These are phyloP conservation scores for Sphecodes monilicornis DNA, from an alignment of 2,888 invertebrate species.

Conservation along the genomic window DNA sequence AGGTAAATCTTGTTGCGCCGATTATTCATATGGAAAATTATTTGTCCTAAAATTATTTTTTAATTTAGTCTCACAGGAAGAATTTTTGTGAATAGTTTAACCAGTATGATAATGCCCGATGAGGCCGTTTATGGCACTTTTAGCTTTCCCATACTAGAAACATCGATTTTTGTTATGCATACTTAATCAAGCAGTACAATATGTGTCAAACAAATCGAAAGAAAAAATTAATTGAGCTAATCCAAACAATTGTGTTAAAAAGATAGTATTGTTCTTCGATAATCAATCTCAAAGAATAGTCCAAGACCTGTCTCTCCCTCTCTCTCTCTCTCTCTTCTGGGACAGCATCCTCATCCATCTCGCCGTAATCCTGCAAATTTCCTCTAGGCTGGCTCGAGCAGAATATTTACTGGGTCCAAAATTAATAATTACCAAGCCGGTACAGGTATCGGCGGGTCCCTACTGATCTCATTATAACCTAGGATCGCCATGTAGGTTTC, in stretches of 20 bases:
- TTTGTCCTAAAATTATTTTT: no score
- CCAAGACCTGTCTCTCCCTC: neutral
- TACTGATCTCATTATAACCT: conserved; percentile 78
- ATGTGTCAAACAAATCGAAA: no score
- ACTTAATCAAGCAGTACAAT: no score
- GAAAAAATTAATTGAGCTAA: neutral
- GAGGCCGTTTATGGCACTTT: no score
- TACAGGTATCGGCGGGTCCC: conserved; percentile 72
- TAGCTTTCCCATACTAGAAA: no score
- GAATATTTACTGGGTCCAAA: conserved; percentile 81
- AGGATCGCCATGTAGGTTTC: conserved; percentile 63
- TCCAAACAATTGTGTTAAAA: neutral
- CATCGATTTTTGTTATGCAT: no score
- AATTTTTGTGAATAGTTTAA: no score
- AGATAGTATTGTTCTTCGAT: neutral
- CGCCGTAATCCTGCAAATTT: conserved; percentile 79
- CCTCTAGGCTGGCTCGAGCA: conserved; percentile 71
- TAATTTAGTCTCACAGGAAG: no score
- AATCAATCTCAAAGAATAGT: conserved; percentile 32
- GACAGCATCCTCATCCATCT: neutral
- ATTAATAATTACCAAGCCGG: conserved; percentile 82
- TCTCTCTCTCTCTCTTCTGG: conserved; percentile 10
- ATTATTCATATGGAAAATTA: no score
- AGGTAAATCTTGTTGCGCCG: no score
- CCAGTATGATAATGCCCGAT: no score